A percentile compares a stretch with the other conserved stretches of the same genome.
Conservation (phyloP, 2,888 invertebrate genomes). For the Idaea biselata region DNA sequence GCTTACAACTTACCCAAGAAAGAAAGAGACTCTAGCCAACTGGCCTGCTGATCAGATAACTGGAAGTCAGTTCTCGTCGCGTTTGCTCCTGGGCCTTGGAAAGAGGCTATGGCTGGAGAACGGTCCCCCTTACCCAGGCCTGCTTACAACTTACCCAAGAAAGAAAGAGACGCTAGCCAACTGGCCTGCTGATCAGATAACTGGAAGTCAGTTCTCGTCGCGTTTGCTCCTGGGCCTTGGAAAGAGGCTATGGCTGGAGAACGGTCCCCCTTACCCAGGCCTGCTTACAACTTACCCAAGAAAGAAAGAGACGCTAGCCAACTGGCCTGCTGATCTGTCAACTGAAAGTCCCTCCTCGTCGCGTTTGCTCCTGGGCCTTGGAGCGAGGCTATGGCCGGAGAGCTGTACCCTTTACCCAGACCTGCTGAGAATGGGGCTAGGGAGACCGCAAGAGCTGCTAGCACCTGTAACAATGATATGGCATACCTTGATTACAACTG, state of each 20-base stretch:
- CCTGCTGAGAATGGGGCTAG: constrained; percentile 87
- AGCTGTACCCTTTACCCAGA: constrained; percentile 87
- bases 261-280: constrained; percentile 87
- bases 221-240: constrained; percentile 76
- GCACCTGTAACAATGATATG: constrained; percentile 68
- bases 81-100: constrained; percentile 79
- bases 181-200: constrained; percentile 85
- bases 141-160: constrained; percentile 84
- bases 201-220: constrained; percentile 78
- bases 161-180: constrained; percentile 87
- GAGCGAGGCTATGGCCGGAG: constrained; percentile 86
- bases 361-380: constrained; percentile 78
- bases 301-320: constrained; percentile 88
- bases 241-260: constrained; percentile 87
- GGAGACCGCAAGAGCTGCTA: constrained; percentile 86
- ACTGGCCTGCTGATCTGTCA: constrained; percentile 85
- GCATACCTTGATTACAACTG: no score
- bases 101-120: constrained; percentile 86
- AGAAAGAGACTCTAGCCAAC: constrained; percentile 87
- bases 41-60: constrained; percentile 84
- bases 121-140: constrained; percentile 88
- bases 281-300: constrained; percentile 84
- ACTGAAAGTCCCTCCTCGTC: constrained; percentile 78
- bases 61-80: constrained; percentile 77
- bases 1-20: constrained; percentile 85